Evolutionary conservation across 1,140 invertebrate species (phyloP), one percentile per base, ranked within the genome.

Genomic region (Lasioglossum albipes): DNA sequence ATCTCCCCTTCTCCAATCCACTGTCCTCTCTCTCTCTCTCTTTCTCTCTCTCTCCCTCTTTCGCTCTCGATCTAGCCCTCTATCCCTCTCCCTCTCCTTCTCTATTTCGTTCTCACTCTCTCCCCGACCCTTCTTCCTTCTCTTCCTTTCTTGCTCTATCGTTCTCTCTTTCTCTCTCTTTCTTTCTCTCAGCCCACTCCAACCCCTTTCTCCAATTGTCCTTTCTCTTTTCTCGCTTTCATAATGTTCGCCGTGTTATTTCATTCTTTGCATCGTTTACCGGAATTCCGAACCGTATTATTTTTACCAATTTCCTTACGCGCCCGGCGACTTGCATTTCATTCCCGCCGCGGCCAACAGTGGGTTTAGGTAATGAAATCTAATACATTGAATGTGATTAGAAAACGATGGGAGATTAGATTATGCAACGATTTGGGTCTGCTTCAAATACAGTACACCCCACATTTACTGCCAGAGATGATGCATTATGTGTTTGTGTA

Each of bases 181-280:
- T n/a, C 36, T 31, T 10, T 62, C 16, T 65, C 57, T 69, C 49
- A 52, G 70, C 70, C 70, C 57, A 22, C 52, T 5, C 52, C 52
- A 31, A 61, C 49, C 10, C 6, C 7, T 31, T 66, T 27, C 67
- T 72, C n/a, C 54, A 20, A 66, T 76, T 41, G 20, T 52, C 16
- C 54, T 62, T 75, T 62, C 66, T 84, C 57, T 77, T 61, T 20
- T 62, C 76, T 42, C 27, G 45, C 70, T 67, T 31, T 76, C 62
- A 73, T 78, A 75, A 66, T 64, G 61, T 68, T 69, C 36, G n/a
- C 36, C 70, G 61, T 74, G 69, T 68, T 62, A 64, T 82, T 82
- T 79, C 27, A 74, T 66, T 67, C 62, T 45, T 79, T 57, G 61
- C 61, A 72, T 67, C 70, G 77, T 74, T 79, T 62, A 66, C 77